Percentiles rank a stretch among this genome's conserved stretches.
phyloP scores from a whole-genome alignment of 53 echinoderm and acorn worm genomes.

The Holothuria leucospilota region DNA sequence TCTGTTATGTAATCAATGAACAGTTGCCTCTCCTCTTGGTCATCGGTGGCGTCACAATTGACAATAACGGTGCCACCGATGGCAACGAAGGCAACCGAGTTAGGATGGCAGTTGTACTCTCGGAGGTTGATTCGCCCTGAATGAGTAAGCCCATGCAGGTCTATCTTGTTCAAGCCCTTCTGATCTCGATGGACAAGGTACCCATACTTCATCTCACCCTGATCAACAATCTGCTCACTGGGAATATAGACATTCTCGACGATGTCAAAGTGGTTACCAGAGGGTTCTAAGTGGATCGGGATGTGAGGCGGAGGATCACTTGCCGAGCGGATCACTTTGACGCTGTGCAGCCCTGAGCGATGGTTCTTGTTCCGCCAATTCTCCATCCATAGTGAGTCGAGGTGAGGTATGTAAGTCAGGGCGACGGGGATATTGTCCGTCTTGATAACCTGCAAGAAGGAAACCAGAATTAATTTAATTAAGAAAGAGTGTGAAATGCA shows the following conservation, averaged over 20 bases:
- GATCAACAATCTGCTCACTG: constrained; percentile 67
- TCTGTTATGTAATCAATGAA: constrained; percentile 94
- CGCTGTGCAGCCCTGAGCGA: constrained; percentile 63
- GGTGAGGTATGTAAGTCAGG: constrained; percentile 75
- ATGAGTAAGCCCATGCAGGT: constrained; percentile 73
- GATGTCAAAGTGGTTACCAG: constrained; percentile 82
- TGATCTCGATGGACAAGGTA: constrained; percentile 82
- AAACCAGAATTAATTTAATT: background rate
- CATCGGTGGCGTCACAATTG: constrained; percentile 74
- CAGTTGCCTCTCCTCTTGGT: constrained; percentile 70
- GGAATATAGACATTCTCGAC: constrained; percentile 84
- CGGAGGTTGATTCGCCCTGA: constrained; percentile 79
- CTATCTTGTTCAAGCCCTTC: constrained; percentile 81
- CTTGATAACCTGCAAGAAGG: constrained; percentile 68
- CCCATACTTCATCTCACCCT: constrained; percentile 82
- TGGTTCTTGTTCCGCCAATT: constrained; percentile 73
- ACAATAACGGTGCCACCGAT: constrained; percentile 89
- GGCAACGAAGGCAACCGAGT: constrained; percentile 84
- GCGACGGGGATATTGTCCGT: constrained; percentile 76
- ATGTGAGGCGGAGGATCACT: constrained; percentile 71
- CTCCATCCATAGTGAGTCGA: constrained; percentile 89
- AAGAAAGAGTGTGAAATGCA: too few species aligned
- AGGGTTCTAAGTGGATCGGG: constrained; percentile 86
- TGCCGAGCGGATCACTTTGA: constrained; percentile 83
- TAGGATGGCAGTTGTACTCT: constrained; percentile 85